phyloP scores from a whole-genome alignment of 2,797 vertebrate species.

The Carapus acus region DNA sequence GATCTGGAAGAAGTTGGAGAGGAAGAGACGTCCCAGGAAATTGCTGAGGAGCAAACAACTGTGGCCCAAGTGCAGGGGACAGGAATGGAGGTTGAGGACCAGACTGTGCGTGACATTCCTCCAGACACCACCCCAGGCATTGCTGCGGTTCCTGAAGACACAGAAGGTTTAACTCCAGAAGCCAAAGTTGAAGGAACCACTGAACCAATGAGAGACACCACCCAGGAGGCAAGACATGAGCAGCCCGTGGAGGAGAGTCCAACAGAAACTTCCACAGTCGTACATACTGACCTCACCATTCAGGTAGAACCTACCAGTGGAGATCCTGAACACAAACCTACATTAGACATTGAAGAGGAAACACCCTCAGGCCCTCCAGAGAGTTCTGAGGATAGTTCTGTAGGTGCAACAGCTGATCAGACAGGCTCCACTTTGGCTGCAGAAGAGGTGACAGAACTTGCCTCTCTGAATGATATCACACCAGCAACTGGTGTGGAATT shows the following conservation, averaged over 20 bases:
- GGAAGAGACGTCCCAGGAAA: slow-evolving; percentile 7
- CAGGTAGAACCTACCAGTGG: neutral
- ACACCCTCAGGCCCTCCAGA: slow-evolving; percentile 2
- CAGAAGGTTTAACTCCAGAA: slow-evolving; percentile 11
- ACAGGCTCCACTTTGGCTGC: too few relatives aligned
- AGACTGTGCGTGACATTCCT: slow-evolving; percentile 2
- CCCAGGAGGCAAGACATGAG: neutral
- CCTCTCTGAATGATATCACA: neutral
- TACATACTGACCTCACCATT: neutral
- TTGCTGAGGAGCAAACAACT: neutral
- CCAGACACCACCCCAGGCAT: slow-evolving; percentile 22
- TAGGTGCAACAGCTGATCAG: neutral
- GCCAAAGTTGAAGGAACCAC: slow-evolving; percentile 10
- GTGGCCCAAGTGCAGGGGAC: slow-evolving; percentile 7
- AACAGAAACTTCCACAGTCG: slow-evolving; percentile 13
- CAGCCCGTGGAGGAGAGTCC: slow-evolving; percentile 4
- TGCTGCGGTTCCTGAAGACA: slow-evolving; percentile 30
- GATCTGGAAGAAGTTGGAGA: neutral
- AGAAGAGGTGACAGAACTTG: slow-evolving; percentile 8
- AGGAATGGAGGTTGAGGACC: slow-evolving; percentile 13
- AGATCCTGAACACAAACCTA: neutral
- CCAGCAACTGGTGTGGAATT: slow-evolving; percentile 16
- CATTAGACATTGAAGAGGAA: slow-evolving; percentile 3
- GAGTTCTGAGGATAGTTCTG: neutral
- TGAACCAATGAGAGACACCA: slow-evolving; percentile 1